Evolutionary conservation across 2,888 invertebrate species (phyloP), one percentile per base, ranked within the genome.

Genomic region (Lycia hirtaria): DNA sequence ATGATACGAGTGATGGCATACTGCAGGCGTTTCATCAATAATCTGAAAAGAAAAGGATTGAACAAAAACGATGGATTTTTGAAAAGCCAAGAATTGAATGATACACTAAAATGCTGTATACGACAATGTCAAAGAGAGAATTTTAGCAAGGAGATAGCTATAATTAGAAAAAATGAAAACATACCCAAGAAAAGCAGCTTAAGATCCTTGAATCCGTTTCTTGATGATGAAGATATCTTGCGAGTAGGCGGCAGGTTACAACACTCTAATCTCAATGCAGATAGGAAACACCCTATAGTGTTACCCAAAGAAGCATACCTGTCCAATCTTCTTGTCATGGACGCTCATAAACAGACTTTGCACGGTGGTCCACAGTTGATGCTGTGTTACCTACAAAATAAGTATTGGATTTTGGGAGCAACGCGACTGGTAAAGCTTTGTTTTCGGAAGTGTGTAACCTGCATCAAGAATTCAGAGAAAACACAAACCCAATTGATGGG

Each of bases 291-390:
- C 62, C 73, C 72, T 0, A 65, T 75, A 4, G 64, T 75, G 24
- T 20, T 75, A 15, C 64, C 64, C 0, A 59, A 60, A 19, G 56
- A 64, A 4, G 62, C 57, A 5, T 51, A 47, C 6, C 19, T 77
- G 0, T 65, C 65, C 4, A 7, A 15, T 6, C 10, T 35, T 0
- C 15, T 15, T 0, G 17, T 35, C 0, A 9, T 17, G 7, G 35
- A 35, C 9, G 35, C 17, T 17, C 10, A 35, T 7, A 35, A 0
- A 5, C 15, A 15, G 17, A 22, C 49, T 48, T 20, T 70, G 6
- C 71, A 73, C 26, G 72, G 73, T 1, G 69, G 68, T 5, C 44
- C 61, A 10, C 67, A 71, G 15, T 22, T 69, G 4, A 70, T 66
- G 64, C 38, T 75, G 0, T 26, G 49, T 15, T 67, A 69, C 45